Conservation (phyloP, 2,888 invertebrate genomes). For the Exephanes ischioxanthus region DNA sequence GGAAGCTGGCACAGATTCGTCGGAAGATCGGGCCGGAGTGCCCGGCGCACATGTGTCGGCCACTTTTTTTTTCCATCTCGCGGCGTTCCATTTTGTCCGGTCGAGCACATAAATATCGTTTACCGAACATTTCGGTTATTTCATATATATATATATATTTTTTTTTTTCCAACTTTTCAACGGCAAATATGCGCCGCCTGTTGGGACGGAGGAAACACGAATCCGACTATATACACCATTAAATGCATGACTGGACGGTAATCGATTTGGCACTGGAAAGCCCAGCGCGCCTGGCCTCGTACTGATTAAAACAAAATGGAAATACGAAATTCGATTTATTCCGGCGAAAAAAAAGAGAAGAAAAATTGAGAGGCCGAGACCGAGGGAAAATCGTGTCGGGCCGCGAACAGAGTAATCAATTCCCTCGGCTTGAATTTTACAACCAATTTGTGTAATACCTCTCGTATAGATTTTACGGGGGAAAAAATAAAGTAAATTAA, state of each 20-base stretch:
- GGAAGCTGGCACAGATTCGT: neutral
- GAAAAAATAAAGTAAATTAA: neutral
- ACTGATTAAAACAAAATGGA: constrained; percentile 61
- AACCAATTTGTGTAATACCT: constrained; percentile 32
- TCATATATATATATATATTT: neutral
- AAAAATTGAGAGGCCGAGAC: neutral
- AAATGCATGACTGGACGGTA: constrained; percentile 62
- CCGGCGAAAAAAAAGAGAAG: constrained; percentile 12
- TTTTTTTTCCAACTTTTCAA: constrained; percentile 40
- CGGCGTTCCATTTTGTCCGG: constrained; percentile 6
- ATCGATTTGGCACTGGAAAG: constrained; percentile 58
- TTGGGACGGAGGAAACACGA: constrained; percentile 18
- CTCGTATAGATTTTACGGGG: constrained; percentile 9
- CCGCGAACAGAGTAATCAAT: constrained; percentile 20
- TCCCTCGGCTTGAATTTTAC: constrained; percentile 41
- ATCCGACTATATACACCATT: constrained; percentile 35
- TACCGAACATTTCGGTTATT: constrained; percentile 26
- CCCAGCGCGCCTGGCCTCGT: constrained; percentile 19
- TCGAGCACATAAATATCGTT: constrained; percentile 47
- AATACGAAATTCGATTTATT: constrained; percentile 44
- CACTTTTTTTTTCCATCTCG: neutral
- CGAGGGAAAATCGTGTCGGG: constrained; percentile 25
- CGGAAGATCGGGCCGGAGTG: neutral
- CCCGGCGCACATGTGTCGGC: neutral
- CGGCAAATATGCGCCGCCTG: constrained; percentile 40